Conservation (phyloP, 2,797 vertebrate species). For the Sciurus carolinensis region DNA sequence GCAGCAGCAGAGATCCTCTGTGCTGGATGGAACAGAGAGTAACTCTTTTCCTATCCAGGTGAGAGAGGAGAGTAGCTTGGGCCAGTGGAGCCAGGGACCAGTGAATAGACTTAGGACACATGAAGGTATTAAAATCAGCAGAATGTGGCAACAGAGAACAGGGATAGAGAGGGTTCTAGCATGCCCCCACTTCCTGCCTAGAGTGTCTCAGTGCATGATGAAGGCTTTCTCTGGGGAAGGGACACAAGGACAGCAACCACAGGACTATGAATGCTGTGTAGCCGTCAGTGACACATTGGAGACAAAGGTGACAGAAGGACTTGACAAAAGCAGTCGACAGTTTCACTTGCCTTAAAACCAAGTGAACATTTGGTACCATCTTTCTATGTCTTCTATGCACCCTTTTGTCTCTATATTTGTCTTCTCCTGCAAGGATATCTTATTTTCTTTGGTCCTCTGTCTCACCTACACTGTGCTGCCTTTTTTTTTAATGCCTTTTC, state of each 20-base stretch:
- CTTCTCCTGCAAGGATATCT: neutral
- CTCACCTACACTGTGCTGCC: neutral
- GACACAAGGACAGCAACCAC: neutral
- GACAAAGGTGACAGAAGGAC: neutral
- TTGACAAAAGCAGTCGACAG: neutral
- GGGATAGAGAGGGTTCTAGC: neutral
- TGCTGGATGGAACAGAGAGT: neutral
- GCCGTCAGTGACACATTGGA: neutral
- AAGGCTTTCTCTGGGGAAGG: neutral
- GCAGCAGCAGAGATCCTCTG: neutral
- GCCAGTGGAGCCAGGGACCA: neutral
- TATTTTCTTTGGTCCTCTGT: neutral
- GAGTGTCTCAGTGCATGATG: too few relatives aligned
- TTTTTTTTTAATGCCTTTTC: neutral
- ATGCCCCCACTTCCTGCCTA: neutral
- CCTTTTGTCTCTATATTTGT: neutral
- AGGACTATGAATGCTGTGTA: neutral
- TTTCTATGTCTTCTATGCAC: accelerated
- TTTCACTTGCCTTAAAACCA: neutral
- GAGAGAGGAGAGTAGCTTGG: neutral
- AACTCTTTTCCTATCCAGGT: neutral
- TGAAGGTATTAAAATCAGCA: neutral
- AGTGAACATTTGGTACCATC: neutral
- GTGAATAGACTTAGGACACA: neutral
- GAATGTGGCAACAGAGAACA: neutral